Evolutionary conservation across 1,140 invertebrate genomes (phyloP).

Genomic region (Pemphigus obesinymphae): DNA sequence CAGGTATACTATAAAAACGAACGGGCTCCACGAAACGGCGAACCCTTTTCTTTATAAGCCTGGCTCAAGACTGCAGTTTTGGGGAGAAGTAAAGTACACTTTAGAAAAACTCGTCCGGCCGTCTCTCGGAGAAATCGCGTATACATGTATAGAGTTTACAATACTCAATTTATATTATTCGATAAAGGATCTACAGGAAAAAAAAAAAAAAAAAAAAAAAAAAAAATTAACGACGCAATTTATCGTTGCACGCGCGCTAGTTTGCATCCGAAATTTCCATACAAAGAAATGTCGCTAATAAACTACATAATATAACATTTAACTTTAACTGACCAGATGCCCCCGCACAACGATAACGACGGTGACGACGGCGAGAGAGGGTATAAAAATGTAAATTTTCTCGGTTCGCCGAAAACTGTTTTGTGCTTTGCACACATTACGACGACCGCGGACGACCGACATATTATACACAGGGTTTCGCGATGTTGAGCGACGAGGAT

Average conservation of each 20-base stretch:
- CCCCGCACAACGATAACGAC: not conserved
- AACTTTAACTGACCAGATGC: not conserved
- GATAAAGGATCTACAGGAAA: not conserved
- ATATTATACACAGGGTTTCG: not conserved
- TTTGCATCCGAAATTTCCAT: not conserved
- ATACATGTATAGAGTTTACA: not conserved
- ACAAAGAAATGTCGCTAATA: conserved; percentile 14
- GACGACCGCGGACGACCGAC: too few species aligned
- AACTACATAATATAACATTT: too few species aligned
- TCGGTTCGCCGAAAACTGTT: not conserved
- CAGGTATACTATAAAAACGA: not conserved
- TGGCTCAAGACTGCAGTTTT: not conserved
- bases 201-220: too few species aligned
- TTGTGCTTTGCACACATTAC: too few species aligned
- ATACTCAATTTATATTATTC: conserved; percentile 31
- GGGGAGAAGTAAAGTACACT: not conserved
- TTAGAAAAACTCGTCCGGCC: not conserved
- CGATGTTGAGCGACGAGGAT: not conserved
- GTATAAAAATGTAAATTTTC: not conserved
- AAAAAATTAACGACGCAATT: conserved; percentile 19
- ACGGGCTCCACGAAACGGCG: not conserved
- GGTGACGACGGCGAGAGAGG: not conserved
- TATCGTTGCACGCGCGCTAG: not conserved
- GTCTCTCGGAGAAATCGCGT: not conserved
- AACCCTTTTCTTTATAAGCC: not conserved